phyloP scores from a whole-genome alignment of 2,113 vertebrate species.

The Cygnus buccinator region DNA sequence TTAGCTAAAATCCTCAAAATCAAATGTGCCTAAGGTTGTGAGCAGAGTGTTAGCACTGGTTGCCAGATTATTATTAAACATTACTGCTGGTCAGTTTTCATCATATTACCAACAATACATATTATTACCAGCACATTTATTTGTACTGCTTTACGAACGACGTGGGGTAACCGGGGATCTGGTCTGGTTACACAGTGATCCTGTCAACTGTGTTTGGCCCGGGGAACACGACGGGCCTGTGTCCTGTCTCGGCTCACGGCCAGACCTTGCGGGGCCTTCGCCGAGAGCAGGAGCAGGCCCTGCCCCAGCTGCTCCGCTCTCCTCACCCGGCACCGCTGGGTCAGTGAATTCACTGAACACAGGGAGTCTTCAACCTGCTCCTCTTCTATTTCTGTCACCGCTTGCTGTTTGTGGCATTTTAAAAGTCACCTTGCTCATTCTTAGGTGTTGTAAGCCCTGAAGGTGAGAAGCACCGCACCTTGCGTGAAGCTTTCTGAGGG shows the following conservation, averaged over 20 bases:
- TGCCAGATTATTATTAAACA: not conserved
- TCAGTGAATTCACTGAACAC: not conserved
- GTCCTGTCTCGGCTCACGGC: not conserved
- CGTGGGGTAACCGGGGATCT: not conserved
- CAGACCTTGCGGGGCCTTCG: not conserved
- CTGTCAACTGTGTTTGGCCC: not conserved
- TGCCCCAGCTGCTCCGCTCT: not conserved
- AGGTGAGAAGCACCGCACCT: not conserved
- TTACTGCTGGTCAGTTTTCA: not conserved
- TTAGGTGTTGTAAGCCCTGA: not conserved
- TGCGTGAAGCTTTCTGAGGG: not conserved
- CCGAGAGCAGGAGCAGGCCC: not conserved
- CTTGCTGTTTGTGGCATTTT: not conserved
- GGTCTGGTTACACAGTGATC: not conserved
- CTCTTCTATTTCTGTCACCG: not conserved
- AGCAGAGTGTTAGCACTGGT: not conserved
- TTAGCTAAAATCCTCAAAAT: not conserved
- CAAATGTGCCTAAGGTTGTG: not conserved
- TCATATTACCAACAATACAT: not conserved
- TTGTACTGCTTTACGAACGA: not conserved
- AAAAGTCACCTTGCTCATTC: not conserved
- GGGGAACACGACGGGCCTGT: not conserved
- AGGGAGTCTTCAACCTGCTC: not conserved
- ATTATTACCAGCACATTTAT: not conserved
- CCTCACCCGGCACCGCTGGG: fast-evolving